Conservation (phyloP, 1,140 invertebrate species). For the Chironomus striatipennis region DNA sequence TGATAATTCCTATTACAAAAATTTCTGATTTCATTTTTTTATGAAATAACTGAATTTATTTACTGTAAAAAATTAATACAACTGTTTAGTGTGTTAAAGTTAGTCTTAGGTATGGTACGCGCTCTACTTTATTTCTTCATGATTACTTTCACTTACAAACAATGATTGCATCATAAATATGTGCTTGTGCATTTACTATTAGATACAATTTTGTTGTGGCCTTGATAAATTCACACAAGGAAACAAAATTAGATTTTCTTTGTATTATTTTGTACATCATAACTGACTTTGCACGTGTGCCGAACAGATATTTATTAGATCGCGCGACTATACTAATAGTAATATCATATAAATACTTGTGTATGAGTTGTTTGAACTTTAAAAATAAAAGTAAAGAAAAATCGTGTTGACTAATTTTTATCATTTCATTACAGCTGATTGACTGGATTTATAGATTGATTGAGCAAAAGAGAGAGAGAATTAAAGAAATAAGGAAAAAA, state of each 20-base stretch:
- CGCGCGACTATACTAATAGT: not conserved
- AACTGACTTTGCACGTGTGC: not conserved
- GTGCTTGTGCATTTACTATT: not conserved
- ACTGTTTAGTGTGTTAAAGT: too few relatives aligned
- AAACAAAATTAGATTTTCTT: not conserved
- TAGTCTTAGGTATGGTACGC: not conserved
- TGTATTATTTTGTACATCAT: not conserved
- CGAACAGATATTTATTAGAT: not conserved
- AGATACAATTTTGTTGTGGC: not conserved
- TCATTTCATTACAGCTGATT: not conserved
- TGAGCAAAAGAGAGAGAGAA: not conserved
- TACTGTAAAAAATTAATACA: too few relatives aligned
- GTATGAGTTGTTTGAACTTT: not conserved
- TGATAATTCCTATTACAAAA: too few relatives aligned
- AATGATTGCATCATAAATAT: slow-evolving; percentile 5
- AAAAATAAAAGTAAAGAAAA: too few relatives aligned
- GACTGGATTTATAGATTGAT: not conserved
- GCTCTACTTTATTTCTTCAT: not conserved
- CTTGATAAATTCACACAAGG: not conserved
- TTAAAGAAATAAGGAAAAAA: not conserved
- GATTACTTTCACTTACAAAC: slow-evolving; percentile 13
- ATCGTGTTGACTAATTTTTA: not conserved
- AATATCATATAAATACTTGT: not conserved
- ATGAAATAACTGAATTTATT: too few relatives aligned
- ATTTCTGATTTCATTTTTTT: too few relatives aligned